Evolutionary conservation across 2,113 vertebrate genomes (phyloP), one percentile per base, ranked within the genome.

Genomic region (Monarcha castaneiventris): DNA sequence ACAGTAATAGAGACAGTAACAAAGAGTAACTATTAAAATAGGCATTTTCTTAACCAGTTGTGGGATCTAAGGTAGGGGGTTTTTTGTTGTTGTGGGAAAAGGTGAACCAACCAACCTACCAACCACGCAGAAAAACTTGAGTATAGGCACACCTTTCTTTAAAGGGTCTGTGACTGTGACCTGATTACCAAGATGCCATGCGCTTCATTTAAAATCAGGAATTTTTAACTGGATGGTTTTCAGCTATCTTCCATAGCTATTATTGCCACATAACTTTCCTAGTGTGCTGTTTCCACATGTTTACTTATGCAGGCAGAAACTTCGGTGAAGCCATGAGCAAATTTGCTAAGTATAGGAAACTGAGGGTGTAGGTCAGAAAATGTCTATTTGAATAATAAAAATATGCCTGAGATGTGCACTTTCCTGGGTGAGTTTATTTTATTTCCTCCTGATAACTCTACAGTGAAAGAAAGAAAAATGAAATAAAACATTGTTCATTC

Each of bases 321-420:
- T 66, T 32, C 10, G 84, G n/a, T 62, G 46, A 80, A 80, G 39
- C 37, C 35, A 15, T 35, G 33, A 85, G 21, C 72, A 84, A 43
- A 33, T 90, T 90, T 66, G 26, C 55, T 51, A 39, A 66, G 32
- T 48, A 73, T 27, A 54, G 46, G 33, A 75, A 85, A 64, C 5
- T 17, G 37, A 80, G 68, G 54, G 29, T 43, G 41, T 87, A 51
- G 79, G 69, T 87, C 66, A 83, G 75, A 85, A 87, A 93, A 75
- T 16, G 54, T 75, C 46, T 56, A 17, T 61, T 79, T 76, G 41
- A 90, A 82, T 93, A 92, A 54, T 54, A 75, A 91, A 89, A 91
- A 26, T 54, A 29, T 59, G 23, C 8, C 41, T 1, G 20, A 93
- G 32, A 61, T 76, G 8, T 73, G 33, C 33, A 29, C 21, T 85